These are phyloP conservation scores for Synergus gifuensis DNA, from an alignment of 2,888 invertebrate species.

Conservation along the genomic window DNA sequence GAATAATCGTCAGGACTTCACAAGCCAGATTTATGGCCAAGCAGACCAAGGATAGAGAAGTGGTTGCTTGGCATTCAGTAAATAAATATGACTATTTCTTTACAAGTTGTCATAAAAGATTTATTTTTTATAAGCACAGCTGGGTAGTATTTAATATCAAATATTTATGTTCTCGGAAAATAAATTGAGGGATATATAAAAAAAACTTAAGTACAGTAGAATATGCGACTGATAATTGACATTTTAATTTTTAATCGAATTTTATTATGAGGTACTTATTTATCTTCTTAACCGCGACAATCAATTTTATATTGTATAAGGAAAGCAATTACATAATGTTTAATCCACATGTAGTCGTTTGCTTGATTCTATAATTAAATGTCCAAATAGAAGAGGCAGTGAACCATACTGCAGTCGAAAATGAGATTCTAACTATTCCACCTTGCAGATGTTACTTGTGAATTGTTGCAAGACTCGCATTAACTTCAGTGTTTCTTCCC, in stretches of 20 bases:
- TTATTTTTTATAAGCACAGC: constrained; percentile 9
- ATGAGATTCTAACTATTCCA: constrained; percentile 52
- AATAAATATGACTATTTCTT: constrained; percentile 5
- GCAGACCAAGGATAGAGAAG: not conserved
- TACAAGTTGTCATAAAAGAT: not conserved
- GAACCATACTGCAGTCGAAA: constrained; percentile 47
- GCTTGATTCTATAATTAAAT: constrained; percentile 31
- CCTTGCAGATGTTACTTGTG: constrained; percentile 48
- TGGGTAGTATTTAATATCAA: constrained; percentile 3
- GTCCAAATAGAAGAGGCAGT: constrained; percentile 30
- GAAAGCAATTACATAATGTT: constrained; percentile 12
- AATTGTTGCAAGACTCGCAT: constrained; percentile 53
- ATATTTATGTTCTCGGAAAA: not conserved
- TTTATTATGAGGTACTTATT: too few relatives aligned
- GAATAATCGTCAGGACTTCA: constrained; percentile 28
- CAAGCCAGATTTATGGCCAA: constrained; percentile 32
- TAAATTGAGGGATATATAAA: too few relatives aligned
- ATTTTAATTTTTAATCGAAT: not conserved
- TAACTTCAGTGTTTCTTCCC: constrained; percentile 35
- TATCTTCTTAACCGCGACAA: not conserved
- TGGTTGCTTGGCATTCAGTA: not conserved
- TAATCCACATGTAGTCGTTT: constrained; percentile 2
- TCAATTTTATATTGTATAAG: not conserved
- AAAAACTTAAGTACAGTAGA: too few relatives aligned
- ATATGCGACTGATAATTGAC: not conserved